Percentiles rank a stretch among this genome's conserved stretches.
phyloP scores from a whole-genome alignment of 2,888 invertebrate species.

The Agrotis clavis region DNA sequence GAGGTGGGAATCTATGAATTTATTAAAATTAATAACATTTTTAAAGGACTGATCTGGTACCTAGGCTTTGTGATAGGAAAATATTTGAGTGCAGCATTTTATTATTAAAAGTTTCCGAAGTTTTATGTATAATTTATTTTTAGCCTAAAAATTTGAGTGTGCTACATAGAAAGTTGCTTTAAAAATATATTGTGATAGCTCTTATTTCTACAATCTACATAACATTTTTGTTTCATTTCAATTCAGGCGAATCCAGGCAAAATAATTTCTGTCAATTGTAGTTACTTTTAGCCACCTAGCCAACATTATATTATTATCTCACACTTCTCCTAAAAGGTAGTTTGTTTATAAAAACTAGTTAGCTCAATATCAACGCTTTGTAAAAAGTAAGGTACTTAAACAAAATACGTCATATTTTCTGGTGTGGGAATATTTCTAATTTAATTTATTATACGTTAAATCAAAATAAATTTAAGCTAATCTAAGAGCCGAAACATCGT shows the following conservation, averaged over 20 bases:
- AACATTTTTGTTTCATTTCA: neutral
- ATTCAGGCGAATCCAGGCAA: neutral
- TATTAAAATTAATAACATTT: conserved; percentile 45
- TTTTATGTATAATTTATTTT: conserved; percentile 11
- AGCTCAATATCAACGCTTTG: conserved; percentile 38
- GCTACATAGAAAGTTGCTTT: neutral
- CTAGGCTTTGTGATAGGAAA: conserved; percentile 17
- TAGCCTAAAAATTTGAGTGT: neutral
- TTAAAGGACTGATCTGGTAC: conserved; percentile 39
- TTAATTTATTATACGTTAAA: conserved; percentile 37
- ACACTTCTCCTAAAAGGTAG: conserved; percentile 31
- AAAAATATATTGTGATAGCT: neutral
- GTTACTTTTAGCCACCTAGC: conserved; percentile 12
- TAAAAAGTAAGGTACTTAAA: conserved; percentile 51
- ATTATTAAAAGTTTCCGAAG: neutral
- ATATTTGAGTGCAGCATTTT: neutral
- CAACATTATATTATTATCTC: conserved; percentile 43
- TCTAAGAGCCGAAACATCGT: conserved; percentile 35
- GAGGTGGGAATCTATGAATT: conserved; percentile 53
- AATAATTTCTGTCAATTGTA: neutral
- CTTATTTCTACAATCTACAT: neutral
- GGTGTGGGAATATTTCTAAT: conserved; percentile 60
- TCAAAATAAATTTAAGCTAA: conserved; percentile 43
- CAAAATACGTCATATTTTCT: conserved; percentile 16
- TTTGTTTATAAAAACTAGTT: conserved; percentile 31